These are phyloP conservation scores for Lipophrys pholis DNA, from an alignment of 2,113 vertebrate species.

Conservation along the genomic window DNA sequence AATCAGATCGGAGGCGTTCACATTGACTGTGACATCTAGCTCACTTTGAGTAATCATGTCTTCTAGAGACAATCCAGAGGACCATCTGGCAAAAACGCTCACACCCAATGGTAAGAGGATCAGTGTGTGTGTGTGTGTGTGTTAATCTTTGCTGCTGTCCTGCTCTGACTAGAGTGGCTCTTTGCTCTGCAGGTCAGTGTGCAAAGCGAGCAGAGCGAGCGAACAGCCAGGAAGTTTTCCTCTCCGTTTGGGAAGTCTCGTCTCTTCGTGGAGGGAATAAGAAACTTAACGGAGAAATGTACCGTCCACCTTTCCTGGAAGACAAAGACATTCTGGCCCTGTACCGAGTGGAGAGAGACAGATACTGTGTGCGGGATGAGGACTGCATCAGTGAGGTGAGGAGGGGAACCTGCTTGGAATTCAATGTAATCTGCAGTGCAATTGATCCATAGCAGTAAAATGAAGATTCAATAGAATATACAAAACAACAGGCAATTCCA, in stretches of 20 bases:
- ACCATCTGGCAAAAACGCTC: constrained; percentile 61
- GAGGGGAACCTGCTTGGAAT: no score
- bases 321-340: constrained; percentile 58
- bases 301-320: constrained; percentile 47
- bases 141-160: constrained; percentile 36
- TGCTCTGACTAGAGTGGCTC: constrained; percentile 11
- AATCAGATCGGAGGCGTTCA: constrained; percentile 63
- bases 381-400: constrained; percentile 66
- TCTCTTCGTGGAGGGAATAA: not conserved
- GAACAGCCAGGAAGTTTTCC: not conserved
- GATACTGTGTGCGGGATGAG: constrained; percentile 46
- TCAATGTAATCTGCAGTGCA: no score
- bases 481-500: no score
- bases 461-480: no score
- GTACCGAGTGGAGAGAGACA: constrained; percentile 38
- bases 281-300: constrained; percentile 28
- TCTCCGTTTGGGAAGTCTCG: not conserved
- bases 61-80: constrained; percentile 51
- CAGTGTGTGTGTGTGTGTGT: constrained; percentile 15
- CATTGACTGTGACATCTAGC: constrained; percentile 39
- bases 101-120: constrained; percentile 67
- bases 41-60: constrained; percentile 47
- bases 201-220: constrained; percentile 6
- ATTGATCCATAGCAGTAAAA: no score
- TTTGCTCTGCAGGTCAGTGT: constrained; percentile 38